Evolutionary conservation across 2,888 invertebrate species (phyloP).

Genomic region (Smittia aterrima): DNA sequence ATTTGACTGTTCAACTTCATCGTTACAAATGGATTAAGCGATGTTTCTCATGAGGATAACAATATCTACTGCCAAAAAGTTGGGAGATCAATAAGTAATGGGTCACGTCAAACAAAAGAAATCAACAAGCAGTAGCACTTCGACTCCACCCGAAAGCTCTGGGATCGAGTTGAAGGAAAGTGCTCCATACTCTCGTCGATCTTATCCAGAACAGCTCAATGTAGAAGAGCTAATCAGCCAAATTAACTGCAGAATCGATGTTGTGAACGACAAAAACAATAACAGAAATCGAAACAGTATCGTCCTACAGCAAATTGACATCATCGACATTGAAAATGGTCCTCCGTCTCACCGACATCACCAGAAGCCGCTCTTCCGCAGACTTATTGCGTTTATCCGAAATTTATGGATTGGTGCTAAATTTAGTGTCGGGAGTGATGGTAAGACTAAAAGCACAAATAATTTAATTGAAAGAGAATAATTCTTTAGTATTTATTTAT

Average conservation of each 20-base stretch:
- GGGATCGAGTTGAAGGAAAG: slow-evolving; percentile 4
- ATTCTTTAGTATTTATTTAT: too few species aligned
- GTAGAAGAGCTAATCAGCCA: slow-evolving; percentile 35
- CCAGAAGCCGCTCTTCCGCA: slow-evolving; percentile 29
- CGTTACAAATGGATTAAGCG: neutral
- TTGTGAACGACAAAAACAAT: slow-evolving; percentile 4
- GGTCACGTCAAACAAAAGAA: slow-evolving; percentile 40
- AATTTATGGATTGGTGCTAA: slow-evolving; percentile 41
- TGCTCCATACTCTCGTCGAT: neutral
- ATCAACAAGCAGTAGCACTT: slow-evolving; percentile 33
- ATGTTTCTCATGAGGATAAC: neutral
- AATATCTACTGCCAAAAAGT: neutral
- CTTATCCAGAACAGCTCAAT: slow-evolving; percentile 35
- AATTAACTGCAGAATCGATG: slow-evolving; percentile 28
- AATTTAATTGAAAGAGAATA: too few species aligned
- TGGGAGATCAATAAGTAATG: slow-evolving; percentile 9
- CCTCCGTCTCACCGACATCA: neutral
- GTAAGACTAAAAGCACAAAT: slow-evolving; percentile 25
- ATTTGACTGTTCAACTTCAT: neutral
- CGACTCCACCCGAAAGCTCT: slow-evolving; percentile 30
- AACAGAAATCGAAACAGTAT: slow-evolving; percentile 22
- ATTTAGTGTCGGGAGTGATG: slow-evolving; percentile 36
- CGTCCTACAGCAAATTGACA: neutral
- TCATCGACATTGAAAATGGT: slow-evolving; percentile 37
- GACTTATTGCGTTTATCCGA: slow-evolving; percentile 29